These are phyloP conservation scores for Ptilodon capucinus DNA, from an alignment of 2,888 invertebrate species.

Conservation along the genomic window DNA sequence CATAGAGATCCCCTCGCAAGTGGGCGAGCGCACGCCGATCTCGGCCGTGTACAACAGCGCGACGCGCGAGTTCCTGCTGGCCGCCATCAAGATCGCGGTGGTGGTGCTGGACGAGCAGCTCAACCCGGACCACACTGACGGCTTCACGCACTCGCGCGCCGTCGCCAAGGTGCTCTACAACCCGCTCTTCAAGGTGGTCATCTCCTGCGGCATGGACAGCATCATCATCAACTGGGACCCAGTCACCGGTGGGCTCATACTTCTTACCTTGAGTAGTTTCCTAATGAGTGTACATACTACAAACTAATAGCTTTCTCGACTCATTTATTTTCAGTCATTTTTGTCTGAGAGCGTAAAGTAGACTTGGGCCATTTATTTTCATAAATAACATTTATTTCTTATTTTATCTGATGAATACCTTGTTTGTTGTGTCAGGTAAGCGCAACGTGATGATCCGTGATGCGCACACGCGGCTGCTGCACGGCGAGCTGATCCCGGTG, in stretches of 20 bases:
- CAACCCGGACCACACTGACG: constrained; percentile 87
- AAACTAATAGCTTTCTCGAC: no score
- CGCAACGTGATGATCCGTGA: constrained; percentile 86
- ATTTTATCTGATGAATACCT: no score
- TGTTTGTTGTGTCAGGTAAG: no score
- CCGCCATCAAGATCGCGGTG: constrained; percentile 84
- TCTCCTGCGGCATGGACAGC: constrained; percentile 91
- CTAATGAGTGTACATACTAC: no score
- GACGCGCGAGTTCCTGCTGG: constrained; percentile 86
- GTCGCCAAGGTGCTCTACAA: constrained; percentile 90
- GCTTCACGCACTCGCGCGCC: constrained; percentile 86
- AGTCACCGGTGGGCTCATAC: constrained; percentile 78
- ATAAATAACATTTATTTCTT: no score
- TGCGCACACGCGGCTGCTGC: constrained; percentile 86
- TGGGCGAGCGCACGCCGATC: constrained; percentile 84
- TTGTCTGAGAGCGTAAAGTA: no score
- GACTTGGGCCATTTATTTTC: no score
- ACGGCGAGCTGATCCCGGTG: constrained; percentile 85
- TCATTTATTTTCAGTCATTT: no score
- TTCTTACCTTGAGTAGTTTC: no score
- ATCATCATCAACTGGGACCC: constrained; percentile 93
- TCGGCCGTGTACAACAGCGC: constrained; percentile 85
- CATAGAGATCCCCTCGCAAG: constrained; percentile 83
- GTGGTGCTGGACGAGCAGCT: constrained; percentile 85
- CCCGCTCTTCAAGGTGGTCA: constrained; percentile 87